These are phyloP conservation scores for Dysidea cf. avara DNA, from an alignment of 37 sponge, comb jelly and placozoan genomes.

Conservation along the genomic window DNA sequence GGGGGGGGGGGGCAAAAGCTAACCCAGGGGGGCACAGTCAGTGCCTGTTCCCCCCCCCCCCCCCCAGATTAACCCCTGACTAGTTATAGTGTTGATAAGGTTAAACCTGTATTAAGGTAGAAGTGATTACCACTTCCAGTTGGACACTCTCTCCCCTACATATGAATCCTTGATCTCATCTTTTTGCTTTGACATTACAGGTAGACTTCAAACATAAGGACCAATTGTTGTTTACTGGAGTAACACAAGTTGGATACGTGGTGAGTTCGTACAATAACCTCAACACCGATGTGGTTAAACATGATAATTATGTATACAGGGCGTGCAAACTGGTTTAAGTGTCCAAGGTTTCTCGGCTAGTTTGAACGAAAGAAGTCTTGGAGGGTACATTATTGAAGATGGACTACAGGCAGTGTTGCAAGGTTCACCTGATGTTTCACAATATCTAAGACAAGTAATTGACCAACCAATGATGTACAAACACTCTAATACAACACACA, in stretches of 20 bases:
- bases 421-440: slow-evolving; percentile 35
- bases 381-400: slow-evolving; percentile 43
- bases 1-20: too few species aligned
- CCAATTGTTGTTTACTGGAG: slow-evolving; percentile 43
- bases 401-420: slow-evolving; percentile 35
- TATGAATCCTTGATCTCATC: neutral
- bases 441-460: slow-evolving; percentile 53
- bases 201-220: slow-evolving; percentile 31
- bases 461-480: neutral
- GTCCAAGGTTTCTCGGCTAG: slow-evolving; percentile 47
- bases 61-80: too few species aligned
- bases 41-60: too few species aligned
- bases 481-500: neutral
- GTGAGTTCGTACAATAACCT: slow-evolving; percentile 14
- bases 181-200: slow-evolving; percentile 10
- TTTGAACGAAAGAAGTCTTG: slow-evolving; percentile 59
- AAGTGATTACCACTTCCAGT: too few species aligned
- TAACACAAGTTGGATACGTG: slow-evolving; percentile 56
- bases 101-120: too few species aligned
- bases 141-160: too few species aligned
- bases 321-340: slow-evolving; percentile 55
- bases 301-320: slow-evolving; percentile 15
- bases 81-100: too few species aligned
- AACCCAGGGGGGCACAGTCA: too few species aligned
- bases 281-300: neutral